Conservation (phyloP, 2,797 vertebrate species). For the Galago senegalensis region DNA sequence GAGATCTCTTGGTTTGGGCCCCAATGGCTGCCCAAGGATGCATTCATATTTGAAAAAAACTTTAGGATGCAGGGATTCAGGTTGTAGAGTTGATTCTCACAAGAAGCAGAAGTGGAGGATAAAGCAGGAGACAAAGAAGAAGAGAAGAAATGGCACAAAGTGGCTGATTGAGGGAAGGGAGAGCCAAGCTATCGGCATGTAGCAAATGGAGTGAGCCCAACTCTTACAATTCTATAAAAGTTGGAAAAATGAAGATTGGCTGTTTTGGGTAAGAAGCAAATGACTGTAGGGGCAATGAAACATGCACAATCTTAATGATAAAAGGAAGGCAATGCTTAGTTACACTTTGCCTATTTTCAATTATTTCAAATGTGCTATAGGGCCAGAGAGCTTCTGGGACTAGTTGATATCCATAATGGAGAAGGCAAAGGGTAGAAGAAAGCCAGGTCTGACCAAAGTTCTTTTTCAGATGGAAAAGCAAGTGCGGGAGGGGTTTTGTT, state of each 20-base stretch:
- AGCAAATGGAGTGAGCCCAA: background rate
- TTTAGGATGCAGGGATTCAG: background rate
- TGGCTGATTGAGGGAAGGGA: background rate
- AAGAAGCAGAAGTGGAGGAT: background rate
- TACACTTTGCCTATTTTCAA: conserved; percentile 31
- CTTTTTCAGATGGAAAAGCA: conserved; percentile 13
- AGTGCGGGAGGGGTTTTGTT: background rate
- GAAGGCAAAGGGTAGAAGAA: background rate
- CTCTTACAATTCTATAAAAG: background rate
- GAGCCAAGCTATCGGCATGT: background rate
- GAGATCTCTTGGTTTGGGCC: background rate
- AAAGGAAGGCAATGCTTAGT: background rate
- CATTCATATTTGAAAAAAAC: background rate
- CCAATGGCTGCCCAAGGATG: background rate
- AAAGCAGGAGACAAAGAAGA: background rate
- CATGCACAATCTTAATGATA: background rate
- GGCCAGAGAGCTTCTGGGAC: background rate
- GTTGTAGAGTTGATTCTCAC: background rate
- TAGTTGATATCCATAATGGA: background rate
- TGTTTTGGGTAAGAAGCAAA: background rate
- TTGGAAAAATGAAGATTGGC: background rate
- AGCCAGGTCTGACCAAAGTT: background rate
- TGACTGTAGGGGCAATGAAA: background rate
- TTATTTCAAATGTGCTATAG: conserved; percentile 19
- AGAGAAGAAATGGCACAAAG: background rate